phyloP scores from a whole-genome alignment of 1,140 invertebrate genomes.

The Neodiprion fabricii region DNA sequence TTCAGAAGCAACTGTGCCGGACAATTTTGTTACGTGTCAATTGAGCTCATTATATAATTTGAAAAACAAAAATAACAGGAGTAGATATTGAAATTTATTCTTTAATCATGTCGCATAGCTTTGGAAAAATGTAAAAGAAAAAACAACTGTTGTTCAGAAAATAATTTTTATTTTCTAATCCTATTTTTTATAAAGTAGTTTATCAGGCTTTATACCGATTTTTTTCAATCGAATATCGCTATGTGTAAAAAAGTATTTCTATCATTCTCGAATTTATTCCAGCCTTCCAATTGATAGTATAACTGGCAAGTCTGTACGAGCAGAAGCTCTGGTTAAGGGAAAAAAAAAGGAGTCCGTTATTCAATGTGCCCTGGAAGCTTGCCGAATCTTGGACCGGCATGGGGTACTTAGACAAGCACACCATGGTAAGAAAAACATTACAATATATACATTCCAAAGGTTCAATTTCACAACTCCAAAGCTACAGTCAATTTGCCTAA shows the following conservation, averaged over 20 bases:
- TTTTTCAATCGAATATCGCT: background rate
- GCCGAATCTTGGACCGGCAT: constrained; percentile 85
- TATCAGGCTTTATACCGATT: background rate
- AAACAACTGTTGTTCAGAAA: too few relatives aligned
- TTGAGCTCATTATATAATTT: too few relatives aligned
- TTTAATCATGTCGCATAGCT: background rate
- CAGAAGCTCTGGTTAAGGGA: constrained; percentile 85
- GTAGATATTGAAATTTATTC: background rate
- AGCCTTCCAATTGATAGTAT: constrained; percentile 83
- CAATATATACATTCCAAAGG: background rate
- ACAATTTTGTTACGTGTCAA: background rate
- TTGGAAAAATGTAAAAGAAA: background rate
- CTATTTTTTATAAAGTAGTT: background rate
- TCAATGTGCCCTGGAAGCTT: constrained; percentile 94
- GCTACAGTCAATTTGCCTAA: too few relatives aligned
- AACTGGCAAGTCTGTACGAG: constrained; percentile 75
- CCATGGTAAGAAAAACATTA: constrained; percentile 65
- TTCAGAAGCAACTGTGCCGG: constrained; percentile 20
- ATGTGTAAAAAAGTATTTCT: background rate
- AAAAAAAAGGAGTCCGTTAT: constrained; percentile 95
- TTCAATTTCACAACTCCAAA: background rate
- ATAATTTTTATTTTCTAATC: too few relatives aligned
- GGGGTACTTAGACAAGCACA: constrained; percentile 80
- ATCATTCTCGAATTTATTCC: constrained; percentile 18
- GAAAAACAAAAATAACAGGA: background rate